phyloP scores from a whole-genome alignment of 2,888 invertebrate genomes.

The Troides aeacus region DNA sequence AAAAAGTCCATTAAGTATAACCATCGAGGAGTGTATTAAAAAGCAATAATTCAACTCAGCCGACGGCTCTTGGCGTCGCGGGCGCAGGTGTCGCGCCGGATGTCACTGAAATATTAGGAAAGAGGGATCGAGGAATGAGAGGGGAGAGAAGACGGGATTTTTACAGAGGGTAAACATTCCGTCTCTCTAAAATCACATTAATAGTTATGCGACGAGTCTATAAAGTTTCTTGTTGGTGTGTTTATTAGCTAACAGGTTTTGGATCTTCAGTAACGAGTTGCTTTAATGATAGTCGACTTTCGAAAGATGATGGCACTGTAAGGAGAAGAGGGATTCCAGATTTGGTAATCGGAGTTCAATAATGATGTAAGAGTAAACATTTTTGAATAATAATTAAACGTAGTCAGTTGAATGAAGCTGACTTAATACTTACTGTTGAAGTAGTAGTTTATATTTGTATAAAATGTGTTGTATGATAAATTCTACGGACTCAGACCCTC shows the following conservation, averaged over 20 bases:
- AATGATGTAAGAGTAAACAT: no score
- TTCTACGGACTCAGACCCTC: no score
- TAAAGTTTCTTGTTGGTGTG: background rate
- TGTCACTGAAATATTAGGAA: constrained; percentile 58
- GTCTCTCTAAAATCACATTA: background rate
- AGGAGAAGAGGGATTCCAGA: no score
- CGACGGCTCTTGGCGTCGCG: constrained; percentile 45
- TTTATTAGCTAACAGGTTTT: background rate
- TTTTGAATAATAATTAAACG: no score
- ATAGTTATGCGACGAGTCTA: background rate
- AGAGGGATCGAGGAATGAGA: constrained; percentile 30
- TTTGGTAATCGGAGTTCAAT: no score
- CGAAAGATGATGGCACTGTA: no score
- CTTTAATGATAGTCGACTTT: no score
- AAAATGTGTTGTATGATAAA: no score
- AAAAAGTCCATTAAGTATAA: constrained; percentile 64
- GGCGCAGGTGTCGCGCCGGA: constrained; percentile 77
- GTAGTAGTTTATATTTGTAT: no score
- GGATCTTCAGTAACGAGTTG: background rate
- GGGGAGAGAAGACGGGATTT: constrained; percentile 27
- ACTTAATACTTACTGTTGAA: no score
- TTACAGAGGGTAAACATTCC: constrained; percentile 49
- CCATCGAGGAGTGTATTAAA: constrained; percentile 67
- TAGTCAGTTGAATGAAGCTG: no score
- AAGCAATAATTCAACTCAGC: constrained; percentile 57